A percentile compares a stretch with the other conserved stretches of the same genome.
phyloP scores from a whole-genome alignment of 2,113 vertebrate species.

The Lepidothrix coronata region DNA sequence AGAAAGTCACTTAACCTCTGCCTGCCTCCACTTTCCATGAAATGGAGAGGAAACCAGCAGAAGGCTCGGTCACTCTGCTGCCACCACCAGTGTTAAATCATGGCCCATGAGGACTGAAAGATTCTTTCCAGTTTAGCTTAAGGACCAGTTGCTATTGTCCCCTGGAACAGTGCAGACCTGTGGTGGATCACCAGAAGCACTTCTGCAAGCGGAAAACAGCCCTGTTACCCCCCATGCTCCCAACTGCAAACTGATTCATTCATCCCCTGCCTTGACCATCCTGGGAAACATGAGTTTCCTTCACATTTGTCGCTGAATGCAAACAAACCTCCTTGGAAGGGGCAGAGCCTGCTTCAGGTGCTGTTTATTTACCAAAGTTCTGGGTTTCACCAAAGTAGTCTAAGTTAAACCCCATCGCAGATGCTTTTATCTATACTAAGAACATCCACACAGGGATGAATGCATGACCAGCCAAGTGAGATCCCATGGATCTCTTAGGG shows the following conservation, averaged over 20 bases:
- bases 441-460: background rate
- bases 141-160: background rate
- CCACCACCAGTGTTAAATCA: background rate
- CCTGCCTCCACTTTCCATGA: background rate
- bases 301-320: background rate
- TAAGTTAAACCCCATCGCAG: background rate
- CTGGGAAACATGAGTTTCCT: background rate
- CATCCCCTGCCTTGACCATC: rapidly evolving
- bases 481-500: rapidly evolving
- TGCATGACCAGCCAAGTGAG: background rate
- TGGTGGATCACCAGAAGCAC: background rate
- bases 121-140: background rate
- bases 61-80: background rate
- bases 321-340: background rate
- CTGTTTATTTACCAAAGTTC: background rate
- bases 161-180: background rate
- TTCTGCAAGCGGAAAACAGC: background rate
- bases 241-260: background rate
- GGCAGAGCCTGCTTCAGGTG: background rate
- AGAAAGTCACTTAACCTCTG: conserved; percentile 19
- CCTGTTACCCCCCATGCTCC: background rate
- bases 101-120: background rate
- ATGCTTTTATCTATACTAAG: background rate
- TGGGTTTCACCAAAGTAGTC: background rate
- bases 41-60: background rate